Conservation (phyloP, 2,113 vertebrate species). For the Osmerus mordax region DNA sequence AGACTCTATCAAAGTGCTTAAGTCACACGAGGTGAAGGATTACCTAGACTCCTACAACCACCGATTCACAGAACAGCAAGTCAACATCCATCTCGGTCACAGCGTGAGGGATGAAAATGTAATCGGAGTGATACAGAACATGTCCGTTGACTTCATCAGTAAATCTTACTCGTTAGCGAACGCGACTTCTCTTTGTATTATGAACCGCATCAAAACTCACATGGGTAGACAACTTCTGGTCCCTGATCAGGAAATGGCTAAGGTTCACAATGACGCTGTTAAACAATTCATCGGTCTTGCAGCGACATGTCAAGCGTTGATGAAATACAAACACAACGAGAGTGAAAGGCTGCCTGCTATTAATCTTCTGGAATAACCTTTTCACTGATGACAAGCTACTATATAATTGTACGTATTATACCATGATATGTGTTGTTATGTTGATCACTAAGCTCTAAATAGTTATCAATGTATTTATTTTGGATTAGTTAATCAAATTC, state of each 20-base stretch:
- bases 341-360: not conserved
- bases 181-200: not conserved
- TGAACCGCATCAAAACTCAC: slow-evolving; percentile 4
- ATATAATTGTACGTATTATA: not conserved
- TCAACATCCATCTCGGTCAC: slow-evolving; percentile 7
- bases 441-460: not conserved
- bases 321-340: slow-evolving; percentile 10
- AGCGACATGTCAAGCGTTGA: not conserved
- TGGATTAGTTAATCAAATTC: not conserved
- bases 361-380: not conserved
- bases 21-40: not conserved
- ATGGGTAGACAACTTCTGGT: not conserved
- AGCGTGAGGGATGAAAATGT: not conserved
- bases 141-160: slow-evolving; percentile 1
- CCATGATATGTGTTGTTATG: not conserved
- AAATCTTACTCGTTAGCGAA: not conserved
- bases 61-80: slow-evolving; percentile 4
- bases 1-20: not conserved
- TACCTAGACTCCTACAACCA: not conserved
- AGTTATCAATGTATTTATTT: not conserved
- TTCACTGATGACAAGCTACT: not conserved
- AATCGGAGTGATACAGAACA: not conserved
- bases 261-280: slow-evolving; percentile 1
- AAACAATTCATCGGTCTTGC: slow-evolving; percentile 3
- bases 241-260: not conserved